phyloP scores from a whole-genome alignment of 2,113 vertebrate species.

The Bubalus kerabau region DNA sequence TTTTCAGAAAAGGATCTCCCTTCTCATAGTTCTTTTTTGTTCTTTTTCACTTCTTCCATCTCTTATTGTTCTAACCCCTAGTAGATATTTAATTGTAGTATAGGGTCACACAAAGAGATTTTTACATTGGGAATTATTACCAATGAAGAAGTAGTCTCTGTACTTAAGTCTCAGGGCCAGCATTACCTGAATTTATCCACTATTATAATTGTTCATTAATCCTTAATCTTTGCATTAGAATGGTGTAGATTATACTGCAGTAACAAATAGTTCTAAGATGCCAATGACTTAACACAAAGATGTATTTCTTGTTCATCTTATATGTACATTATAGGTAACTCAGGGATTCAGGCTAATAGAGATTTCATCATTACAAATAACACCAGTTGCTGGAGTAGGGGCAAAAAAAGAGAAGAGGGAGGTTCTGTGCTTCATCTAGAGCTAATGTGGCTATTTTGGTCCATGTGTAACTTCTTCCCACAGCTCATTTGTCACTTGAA shows the following conservation, averaged over 20 bases:
- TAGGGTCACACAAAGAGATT: background rate
- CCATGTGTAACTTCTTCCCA: background rate
- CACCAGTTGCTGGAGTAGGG: background rate
- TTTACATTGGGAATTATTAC: background rate
- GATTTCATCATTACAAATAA: background rate
- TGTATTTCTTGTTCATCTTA: background rate
- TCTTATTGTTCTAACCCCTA: background rate
- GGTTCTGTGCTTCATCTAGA: background rate
- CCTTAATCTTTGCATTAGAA: background rate
- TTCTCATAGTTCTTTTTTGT: background rate
- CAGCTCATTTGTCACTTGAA: background rate
- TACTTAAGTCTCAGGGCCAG: background rate
- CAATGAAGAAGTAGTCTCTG: background rate
- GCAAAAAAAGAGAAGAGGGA: background rate
- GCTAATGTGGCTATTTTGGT: background rate
- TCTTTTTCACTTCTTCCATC: background rate
- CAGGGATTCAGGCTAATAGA: background rate
- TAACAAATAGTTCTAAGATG: background rate
- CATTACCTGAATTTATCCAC: background rate
- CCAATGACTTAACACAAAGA: background rate
- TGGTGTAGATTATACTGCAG: background rate
- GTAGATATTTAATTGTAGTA: background rate
- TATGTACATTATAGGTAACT: background rate
- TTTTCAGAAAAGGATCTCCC: background rate
- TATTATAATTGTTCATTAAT: background rate